These are phyloP conservation scores for Eptesicus fuscus DNA, from an alignment of 2,113 vertebrate species.

Conservation along the genomic window DNA sequence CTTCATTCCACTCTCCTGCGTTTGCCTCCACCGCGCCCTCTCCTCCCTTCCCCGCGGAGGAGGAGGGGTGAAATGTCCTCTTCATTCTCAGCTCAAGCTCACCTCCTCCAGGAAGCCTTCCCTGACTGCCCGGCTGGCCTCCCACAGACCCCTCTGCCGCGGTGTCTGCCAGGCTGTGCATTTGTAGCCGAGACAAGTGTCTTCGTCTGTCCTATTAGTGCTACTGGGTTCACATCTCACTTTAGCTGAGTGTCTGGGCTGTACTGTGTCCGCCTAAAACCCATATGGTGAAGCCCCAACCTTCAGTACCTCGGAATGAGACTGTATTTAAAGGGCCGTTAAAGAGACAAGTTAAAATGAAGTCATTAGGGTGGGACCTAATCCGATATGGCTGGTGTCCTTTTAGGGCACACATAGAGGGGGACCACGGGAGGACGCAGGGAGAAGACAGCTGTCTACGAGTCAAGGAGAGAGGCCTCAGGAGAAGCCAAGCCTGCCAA, in stretches of 20 bases:
- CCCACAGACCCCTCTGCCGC: not conserved
- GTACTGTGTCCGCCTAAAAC: not conserved
- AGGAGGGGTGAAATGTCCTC: not conserved
- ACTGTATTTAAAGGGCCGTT: not conserved
- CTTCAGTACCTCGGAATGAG: not conserved
- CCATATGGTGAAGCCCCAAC: not conserved
- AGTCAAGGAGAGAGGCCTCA: not conserved
- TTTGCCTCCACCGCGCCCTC: not conserved
- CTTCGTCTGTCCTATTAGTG: not conserved
- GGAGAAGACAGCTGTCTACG: fast-evolving
- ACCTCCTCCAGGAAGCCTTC: not conserved
- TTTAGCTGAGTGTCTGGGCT: not conserved
- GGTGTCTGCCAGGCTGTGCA: not conserved
- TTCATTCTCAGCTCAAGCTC: not conserved
- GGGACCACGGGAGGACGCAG: not conserved
- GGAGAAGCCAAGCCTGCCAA: too few relatives aligned
- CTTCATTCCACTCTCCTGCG: not conserved
- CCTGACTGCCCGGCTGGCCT: not conserved
- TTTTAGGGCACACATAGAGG: not conserved
- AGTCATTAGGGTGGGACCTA: not conserved
- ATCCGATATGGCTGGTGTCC: not conserved
- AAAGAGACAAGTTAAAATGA: not conserved
- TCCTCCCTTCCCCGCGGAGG: not conserved
- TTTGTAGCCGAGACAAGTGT: not conserved
- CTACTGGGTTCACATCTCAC: not conserved